A percentile compares a stretch with the other conserved stretches of the same genome.
phyloP scores from a whole-genome alignment of 2,888 invertebrate genomes.

The Parascotia fuliginaria region DNA sequence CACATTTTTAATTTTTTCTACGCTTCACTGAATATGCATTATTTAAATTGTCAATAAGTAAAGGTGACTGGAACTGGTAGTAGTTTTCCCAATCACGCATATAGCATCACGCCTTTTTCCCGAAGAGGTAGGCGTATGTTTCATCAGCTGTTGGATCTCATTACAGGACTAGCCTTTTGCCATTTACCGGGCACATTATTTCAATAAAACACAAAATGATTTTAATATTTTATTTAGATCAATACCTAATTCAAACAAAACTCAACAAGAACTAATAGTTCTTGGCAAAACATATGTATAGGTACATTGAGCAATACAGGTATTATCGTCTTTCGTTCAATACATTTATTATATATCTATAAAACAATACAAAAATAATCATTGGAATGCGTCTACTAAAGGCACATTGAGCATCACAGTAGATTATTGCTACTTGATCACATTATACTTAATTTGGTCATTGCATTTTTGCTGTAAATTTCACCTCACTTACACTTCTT shows the following conservation, averaged over 20 bases:
- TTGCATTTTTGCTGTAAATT: too few relatives aligned
- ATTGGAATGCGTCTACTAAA: conserved; percentile 54
- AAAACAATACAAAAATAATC: conserved; percentile 34
- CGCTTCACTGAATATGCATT: too few relatives aligned
- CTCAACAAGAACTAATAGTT: conserved; percentile 29
- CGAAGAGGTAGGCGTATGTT: too few relatives aligned
- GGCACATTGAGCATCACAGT: conserved; percentile 35
- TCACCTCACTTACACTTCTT: too few relatives aligned
- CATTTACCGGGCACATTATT: too few relatives aligned
- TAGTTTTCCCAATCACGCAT: too few relatives aligned
- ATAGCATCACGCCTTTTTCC: too few relatives aligned
- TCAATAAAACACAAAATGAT: neutral
- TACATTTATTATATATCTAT: conserved; percentile 35
- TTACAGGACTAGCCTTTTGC: too few relatives aligned
- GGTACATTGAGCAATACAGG: conserved; percentile 66
- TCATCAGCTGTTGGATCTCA: too few relatives aligned
- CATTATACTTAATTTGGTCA: conserved; percentile 15
- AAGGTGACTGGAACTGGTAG: too few relatives aligned
- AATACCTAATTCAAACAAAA: conserved; percentile 21
- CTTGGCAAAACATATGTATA: conserved; percentile 39
- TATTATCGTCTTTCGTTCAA: conserved; percentile 42
- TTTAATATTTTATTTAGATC: conserved; percentile 21
- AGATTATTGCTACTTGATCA: conserved; percentile 6
- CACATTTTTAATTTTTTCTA: too few relatives aligned
- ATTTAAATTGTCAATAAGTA: too few relatives aligned